Evolutionary conservation across 2,797 vertebrate genomes (phyloP), one percentile per base, ranked within the genome.

Genomic region (Numenius phaeopus): DNA sequence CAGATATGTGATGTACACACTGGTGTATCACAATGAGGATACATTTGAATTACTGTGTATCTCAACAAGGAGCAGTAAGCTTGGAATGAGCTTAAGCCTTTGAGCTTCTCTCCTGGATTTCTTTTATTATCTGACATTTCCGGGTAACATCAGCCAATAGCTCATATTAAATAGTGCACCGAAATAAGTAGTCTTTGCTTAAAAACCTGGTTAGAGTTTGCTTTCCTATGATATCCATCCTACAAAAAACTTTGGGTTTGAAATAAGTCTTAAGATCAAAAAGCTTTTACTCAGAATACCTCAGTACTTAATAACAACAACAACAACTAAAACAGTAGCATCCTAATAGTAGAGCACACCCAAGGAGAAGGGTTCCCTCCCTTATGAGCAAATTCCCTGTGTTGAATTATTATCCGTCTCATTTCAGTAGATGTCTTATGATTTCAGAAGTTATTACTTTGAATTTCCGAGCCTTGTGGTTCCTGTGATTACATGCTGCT

Each of bases 1-100:
- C 42, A 54, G 42, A 10, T 46, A 16, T 0, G 0, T 24, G 34
- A 54, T 14, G 10, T 12, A 6, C 27, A 18, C n/a, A 19, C 7
- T 80, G 39, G 8, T 32, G 15, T 52, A 15, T 55, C n/a, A 3
- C 14, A n/a, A 20, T n/a, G 20, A 70, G 50, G 12, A 75, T 44
- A 32, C 27, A 11, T 19, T 34, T 47, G 27, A 55, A 64, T 86
- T 42, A 11, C 40, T 2, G 2, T 29, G 24, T 20, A 59, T 67
- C 77, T 50, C 57, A 61, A 3, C 44, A 67, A 62, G 69, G 78
- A 94, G 27, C 47, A 37, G 20, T 44, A 44, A 83, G 14, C 34
- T 64, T 81, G 49, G 13, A 50, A 55, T 49, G 30, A 47, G 78
- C 46, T 30, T 39, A 24, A 82, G 46, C 34, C n/a, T 73, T 73